phyloP scores from a whole-genome alignment of 2,888 invertebrate species.

The Patella depressa region DNA sequence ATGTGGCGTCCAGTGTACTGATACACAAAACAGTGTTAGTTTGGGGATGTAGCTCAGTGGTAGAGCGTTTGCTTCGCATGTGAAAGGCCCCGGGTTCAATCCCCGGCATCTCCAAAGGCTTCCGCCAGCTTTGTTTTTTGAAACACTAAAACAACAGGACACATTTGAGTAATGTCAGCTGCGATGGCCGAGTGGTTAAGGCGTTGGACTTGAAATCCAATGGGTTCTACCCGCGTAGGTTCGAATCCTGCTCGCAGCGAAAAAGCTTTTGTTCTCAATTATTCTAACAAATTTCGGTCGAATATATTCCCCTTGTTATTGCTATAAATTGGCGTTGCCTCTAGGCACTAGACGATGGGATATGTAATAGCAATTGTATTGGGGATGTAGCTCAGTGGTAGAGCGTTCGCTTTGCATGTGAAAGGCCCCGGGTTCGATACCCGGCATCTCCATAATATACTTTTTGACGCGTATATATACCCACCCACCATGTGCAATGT shows the following conservation, averaged over 20 bases:
- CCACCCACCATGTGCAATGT: no score
- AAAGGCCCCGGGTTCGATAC: conserved; percentile 49
- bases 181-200: conserved; percentile 29
- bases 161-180: not conserved
- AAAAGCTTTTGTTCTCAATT: no score
- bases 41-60: conserved; percentile 49
- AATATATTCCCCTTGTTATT: no score
- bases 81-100: conserved; percentile 50
- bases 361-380: not conserved
- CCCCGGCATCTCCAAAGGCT: conserved; percentile 43
- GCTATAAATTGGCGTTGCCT: no score
- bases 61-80: conserved; percentile 50
- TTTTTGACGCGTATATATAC: no score
- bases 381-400: conserved; percentile 48
- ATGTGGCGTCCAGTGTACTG: no score
- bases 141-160: no score
- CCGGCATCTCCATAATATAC: conserved; percentile 38
- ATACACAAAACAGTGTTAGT: no score
- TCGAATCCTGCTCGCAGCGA: conserved; percentile 25
- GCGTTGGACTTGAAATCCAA: conserved; percentile 29
- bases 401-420: conserved; percentile 49
- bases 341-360: no score
- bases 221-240: conserved; percentile 27
- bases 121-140: no score
- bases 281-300: no score